A percentile compares a stretch with the other conserved stretches of the same genome.
phyloP scores from a whole-genome alignment of 2,797 vertebrate species.

The Xyrichtys novacula region DNA sequence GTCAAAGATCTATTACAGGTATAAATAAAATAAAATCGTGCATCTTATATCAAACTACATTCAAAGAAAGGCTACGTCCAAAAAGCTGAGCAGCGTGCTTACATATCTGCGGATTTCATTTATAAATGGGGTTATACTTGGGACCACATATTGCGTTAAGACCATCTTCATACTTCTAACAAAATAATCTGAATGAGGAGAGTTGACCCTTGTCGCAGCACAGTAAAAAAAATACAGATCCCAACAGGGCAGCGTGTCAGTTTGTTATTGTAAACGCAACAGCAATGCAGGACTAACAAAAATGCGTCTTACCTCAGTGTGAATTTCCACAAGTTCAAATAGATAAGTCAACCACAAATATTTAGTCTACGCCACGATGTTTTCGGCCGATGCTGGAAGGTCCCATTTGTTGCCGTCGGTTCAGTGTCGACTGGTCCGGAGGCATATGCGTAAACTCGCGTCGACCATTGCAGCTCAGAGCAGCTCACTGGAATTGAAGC shows the following conservation, averaged over 20 bases:
- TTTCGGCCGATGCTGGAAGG: constrained; percentile 83
- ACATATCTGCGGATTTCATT: not conserved
- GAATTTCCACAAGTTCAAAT: constrained; percentile 62
- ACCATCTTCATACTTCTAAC: too few relatives aligned
- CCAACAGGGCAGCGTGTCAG: constrained; percentile 32
- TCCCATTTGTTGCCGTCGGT: constrained; percentile 86
- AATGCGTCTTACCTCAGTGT: constrained; percentile 79
- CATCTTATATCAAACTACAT: too few relatives aligned
- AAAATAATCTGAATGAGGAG: not conserved
- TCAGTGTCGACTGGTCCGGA: constrained; percentile 77
- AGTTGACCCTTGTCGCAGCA: constrained; percentile 59
- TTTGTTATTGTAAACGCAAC: constrained; percentile 73
- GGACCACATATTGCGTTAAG: too few relatives aligned
- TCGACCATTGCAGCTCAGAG: constrained; percentile 81
- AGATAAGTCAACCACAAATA: constrained; percentile 49
- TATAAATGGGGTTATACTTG: not conserved
- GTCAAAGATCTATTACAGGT: too few relatives aligned
- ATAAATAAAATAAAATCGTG: too few relatives aligned
- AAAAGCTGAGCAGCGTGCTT: not conserved
- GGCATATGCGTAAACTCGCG: constrained; percentile 82
- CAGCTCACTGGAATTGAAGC: constrained; percentile 67
- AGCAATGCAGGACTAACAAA: constrained; percentile 25
- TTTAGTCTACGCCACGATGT: constrained; percentile 75
- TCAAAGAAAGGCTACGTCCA: not conserved
- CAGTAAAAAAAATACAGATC: constrained; percentile 29